Percentiles rank a stretch among this genome's conserved stretches.
These are phyloP conservation scores for Labeo catla DNA, from an alignment of 2,113 vertebrate genomes.

Conservation along the genomic window DNA sequence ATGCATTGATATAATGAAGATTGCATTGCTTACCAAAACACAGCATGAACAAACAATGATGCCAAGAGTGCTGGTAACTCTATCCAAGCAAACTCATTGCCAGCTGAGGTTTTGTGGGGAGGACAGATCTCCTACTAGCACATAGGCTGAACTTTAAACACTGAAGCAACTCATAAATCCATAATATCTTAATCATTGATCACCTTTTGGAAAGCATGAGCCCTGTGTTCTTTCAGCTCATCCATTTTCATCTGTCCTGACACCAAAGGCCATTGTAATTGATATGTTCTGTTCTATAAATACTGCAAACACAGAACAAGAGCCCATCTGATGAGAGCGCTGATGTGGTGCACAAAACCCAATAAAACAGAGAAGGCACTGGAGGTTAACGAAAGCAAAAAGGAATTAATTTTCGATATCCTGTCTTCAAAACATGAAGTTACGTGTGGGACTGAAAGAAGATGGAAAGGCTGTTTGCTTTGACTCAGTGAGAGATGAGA, in stretches of 20 bases:
- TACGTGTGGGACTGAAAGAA: slow-evolving; percentile 40
- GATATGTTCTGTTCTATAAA: slow-evolving; percentile 2
- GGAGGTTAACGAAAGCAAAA: slow-evolving; percentile 31
- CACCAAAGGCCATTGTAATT: background rate
- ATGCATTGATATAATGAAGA: slow-evolving; percentile 12
- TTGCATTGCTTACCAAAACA: slow-evolving; percentile 22
- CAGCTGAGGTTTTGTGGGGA: background rate
- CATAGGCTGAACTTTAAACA: slow-evolving; percentile 12
- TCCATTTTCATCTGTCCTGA: background rate
- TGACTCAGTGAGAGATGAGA: slow-evolving; percentile 43
- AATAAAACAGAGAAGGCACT: slow-evolving; percentile 14
- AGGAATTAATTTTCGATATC: slow-evolving; percentile 50
- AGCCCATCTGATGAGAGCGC: slow-evolving; percentile 5
- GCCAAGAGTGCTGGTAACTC: slow-evolving; percentile 33
- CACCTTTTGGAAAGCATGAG: slow-evolving; percentile 28
- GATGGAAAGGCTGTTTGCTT: slow-evolving; percentile 55
- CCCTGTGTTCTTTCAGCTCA: background rate
- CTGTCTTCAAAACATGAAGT: slow-evolving; percentile 50
- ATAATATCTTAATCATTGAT: slow-evolving; percentile 42
- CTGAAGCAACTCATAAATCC: slow-evolving; percentile 30
- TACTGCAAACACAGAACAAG: background rate
- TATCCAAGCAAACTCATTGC: slow-evolving; percentile 18
- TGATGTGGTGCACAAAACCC: background rate
- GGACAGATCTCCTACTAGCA: background rate
- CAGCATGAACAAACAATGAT: slow-evolving; percentile 42